Percentiles rank a stretch among this genome's conserved stretches.
These are phyloP conservation scores for Carassius gibelio DNA, from an alignment of 2,113 vertebrate genomes.

Conservation along the genomic window DNA sequence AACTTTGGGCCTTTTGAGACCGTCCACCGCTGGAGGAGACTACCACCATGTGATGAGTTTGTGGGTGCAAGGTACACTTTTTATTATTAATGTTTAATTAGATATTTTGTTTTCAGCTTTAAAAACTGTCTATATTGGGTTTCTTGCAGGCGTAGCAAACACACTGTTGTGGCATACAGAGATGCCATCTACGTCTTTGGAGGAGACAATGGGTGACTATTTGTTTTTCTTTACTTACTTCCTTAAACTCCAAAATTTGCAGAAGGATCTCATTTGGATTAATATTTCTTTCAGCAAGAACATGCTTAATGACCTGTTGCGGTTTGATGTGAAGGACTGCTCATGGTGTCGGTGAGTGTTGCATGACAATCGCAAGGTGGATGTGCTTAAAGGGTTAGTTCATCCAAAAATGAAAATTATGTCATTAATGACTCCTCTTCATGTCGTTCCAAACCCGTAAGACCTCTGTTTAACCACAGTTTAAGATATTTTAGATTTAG, in stretches of 20 bases:
- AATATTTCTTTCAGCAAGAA: conserved; percentile 79
- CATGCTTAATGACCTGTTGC: conserved; percentile 95
- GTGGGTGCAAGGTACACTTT: conserved; percentile 84
- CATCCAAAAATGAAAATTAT: no score
- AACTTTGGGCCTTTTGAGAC: conserved; percentile 97
- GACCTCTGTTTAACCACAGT: no score
- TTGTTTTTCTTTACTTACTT: background rate
- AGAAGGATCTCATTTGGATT: background rate
- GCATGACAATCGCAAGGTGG: background rate
- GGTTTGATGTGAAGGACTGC: conserved; percentile 98
- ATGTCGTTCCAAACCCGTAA: no score
- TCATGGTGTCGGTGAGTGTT: conserved; percentile 92
- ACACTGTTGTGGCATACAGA: conserved; percentile 96
- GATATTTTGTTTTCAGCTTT: no score
- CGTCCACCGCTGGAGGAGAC: conserved; percentile 94
- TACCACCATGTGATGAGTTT: conserved; percentile 95
- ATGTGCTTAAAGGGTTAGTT: background rate
- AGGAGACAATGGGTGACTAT: conserved; percentile 93
- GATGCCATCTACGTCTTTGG: conserved; percentile 98
- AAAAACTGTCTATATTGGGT: background rate
- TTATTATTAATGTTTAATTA: background rate
- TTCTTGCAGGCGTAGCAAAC: conserved; percentile 88
- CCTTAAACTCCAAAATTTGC: background rate
- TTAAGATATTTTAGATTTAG: no score
- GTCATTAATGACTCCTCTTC: no score